These are phyloP conservation scores for Drosophila lowei DNA, from an alignment of 1,140 invertebrate genomes.

Conservation along the genomic window DNA sequence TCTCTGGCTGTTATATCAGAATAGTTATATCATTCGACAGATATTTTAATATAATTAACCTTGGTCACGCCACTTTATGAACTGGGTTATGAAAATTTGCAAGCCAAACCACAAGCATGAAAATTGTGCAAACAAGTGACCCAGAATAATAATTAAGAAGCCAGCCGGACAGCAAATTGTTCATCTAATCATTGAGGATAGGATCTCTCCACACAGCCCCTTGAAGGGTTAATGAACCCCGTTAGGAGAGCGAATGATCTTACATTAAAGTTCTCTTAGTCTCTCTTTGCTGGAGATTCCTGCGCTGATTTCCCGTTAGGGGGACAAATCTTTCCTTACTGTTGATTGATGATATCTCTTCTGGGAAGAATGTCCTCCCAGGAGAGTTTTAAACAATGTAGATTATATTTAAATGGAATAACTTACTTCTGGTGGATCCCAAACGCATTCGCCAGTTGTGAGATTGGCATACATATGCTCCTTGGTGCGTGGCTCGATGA, in stretches of 20 bases:
- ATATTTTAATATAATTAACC: constrained; percentile 74
- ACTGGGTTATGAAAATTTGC: constrained; percentile 66
- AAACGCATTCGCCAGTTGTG: constrained; percentile 98
- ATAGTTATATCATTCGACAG: constrained; percentile 37
- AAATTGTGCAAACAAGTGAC: constrained; percentile 51
- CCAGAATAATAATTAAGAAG: constrained; percentile 53
- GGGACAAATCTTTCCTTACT: no score
- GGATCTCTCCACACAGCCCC: background rate
- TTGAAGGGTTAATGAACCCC: constrained; percentile 20
- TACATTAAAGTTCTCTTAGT: background rate
- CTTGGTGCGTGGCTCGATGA: constrained; percentile 98
- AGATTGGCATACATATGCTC: constrained; percentile 99
- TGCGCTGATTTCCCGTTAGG: no score
- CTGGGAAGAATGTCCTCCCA: no score
- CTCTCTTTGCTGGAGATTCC: background rate
- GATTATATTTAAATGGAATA: constrained; percentile 17
- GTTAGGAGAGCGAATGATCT: background rate
- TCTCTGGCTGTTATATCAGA: constrained; percentile 32
- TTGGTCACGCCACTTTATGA: constrained; percentile 70
- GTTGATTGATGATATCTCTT: background rate
- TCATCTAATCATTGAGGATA: constrained; percentile 40
- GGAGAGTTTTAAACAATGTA: background rate
- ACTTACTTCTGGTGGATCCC: constrained; percentile 94
- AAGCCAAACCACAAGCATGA: constrained; percentile 39
- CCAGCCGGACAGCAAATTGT: constrained; percentile 30